phyloP scores from a whole-genome alignment of 1,140 invertebrate genomes.

The Brachionus rubens region DNA sequence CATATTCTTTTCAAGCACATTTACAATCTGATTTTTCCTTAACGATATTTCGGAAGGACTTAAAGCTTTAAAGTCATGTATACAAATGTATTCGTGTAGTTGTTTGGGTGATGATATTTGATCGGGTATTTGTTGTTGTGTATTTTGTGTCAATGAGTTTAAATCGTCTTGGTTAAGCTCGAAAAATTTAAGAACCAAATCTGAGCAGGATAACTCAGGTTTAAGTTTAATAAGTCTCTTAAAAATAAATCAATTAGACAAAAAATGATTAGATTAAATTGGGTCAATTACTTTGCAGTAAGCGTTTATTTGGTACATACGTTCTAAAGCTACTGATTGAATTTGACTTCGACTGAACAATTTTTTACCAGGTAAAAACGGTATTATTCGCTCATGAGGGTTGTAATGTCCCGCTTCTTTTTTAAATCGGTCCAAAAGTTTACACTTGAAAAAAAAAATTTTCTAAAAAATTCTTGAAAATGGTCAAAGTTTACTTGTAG shows the following conservation, averaged over 20 bases:
- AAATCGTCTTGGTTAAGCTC: neutral
- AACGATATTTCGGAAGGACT: neutral
- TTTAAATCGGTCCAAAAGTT: constrained; percentile 27
- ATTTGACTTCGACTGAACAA: constrained; percentile 34
- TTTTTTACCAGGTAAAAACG: constrained; percentile 40
- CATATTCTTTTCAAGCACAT: constrained; percentile 8
- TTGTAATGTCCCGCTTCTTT: neutral
- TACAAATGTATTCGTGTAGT: constrained; percentile 3
- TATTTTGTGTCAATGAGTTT: neutral
- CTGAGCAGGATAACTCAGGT: neutral
- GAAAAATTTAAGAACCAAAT: constrained; percentile 1
- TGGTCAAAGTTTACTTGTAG: neutral
- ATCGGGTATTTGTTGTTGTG: neutral
- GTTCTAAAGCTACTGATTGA: neutral
- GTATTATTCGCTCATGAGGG: constrained; percentile 1
- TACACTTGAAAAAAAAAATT: constrained; percentile 8
- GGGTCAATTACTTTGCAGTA: neutral
- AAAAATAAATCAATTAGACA: neutral
- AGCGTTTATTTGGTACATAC: neutral
- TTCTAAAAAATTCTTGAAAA: neutral
- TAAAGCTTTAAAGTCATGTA: neutral
- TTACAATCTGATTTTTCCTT: constrained; percentile 16
- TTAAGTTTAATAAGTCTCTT: constrained; percentile 18
- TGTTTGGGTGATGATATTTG: neutral
- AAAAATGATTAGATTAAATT: neutral